A percentile compares a stretch with the other conserved stretches of the same genome.
phyloP scores from a whole-genome alignment of 35 echinoderm and acorn worm genomes.

The Apostichopus japonicus region DNA sequence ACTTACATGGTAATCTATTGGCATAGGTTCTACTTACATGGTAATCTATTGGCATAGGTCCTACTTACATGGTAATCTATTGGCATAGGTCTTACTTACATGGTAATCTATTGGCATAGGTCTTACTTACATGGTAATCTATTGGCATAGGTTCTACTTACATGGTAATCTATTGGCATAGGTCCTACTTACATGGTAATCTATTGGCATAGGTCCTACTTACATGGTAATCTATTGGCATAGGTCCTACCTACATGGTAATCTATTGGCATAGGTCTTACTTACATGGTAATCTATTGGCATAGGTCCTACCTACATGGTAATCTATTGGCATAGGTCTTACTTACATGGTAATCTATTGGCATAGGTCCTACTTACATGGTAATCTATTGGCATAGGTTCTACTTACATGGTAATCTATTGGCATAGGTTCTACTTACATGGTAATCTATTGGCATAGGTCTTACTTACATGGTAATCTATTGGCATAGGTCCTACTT shows the following conservation, averaged over 20 bases:
- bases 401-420: too few species aligned
- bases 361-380: conserved; percentile 91
- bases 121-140: background rate
- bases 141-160: too few species aligned
- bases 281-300: too few species aligned
- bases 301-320: conserved; percentile 62
- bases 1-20: too few species aligned
- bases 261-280: too few species aligned
- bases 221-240: conserved; percentile 85
- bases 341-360: conserved; percentile 82
- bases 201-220: conserved; percentile 69
- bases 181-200: conserved; percentile 77
- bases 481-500: conserved; percentile 80
- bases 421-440: conserved; percentile 46
- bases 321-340: conserved; percentile 73
- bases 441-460: conserved; percentile 78
- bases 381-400: too few species aligned
- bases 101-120: conserved; percentile 82
- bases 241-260: conserved; percentile 71
- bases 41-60: too few species aligned
- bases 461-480: conserved; percentile 85
- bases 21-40: too few species aligned
- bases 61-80: conserved; percentile 81
- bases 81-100: conserved; percentile 80
- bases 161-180: too few species aligned